phyloP scores from a whole-genome alignment of 2,113 vertebrate species.

The Carlito syrichta region DNA sequence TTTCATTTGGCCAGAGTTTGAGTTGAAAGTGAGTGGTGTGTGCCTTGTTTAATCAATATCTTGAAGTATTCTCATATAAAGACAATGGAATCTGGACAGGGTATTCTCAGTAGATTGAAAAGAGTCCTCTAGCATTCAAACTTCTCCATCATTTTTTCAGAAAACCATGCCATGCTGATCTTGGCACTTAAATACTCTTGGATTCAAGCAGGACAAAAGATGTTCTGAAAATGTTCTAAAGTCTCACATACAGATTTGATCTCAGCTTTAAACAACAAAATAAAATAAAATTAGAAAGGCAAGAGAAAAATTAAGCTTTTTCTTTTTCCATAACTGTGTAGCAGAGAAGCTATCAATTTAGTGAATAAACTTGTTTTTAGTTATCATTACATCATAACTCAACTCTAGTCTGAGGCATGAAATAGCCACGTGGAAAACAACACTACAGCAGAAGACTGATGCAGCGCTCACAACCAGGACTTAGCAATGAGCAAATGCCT shows the following conservation, averaged over 20 bases:
- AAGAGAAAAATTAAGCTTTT: background rate
- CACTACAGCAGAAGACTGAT: fast-evolving
- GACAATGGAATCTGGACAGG: background rate
- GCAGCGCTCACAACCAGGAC: fast-evolving
- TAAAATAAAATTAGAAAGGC: background rate
- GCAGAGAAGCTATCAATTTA: background rate
- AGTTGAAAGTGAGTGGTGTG: background rate
- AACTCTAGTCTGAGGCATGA: background rate
- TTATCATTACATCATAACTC: background rate
- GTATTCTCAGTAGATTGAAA: background rate
- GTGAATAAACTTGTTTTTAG: background rate
- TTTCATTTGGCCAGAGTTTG: background rate
- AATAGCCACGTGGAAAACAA: fast-evolving
- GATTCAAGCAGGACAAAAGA: background rate
- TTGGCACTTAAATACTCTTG: background rate
- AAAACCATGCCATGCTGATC: background rate
- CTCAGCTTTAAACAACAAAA: background rate
- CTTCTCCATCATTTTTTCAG: background rate
- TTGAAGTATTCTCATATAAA: background rate
- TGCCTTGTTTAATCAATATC: background rate
- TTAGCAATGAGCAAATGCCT: background rate
- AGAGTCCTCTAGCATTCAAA: background rate
- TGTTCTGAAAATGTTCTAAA: background rate
- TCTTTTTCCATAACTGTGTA: background rate
- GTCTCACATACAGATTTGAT: background rate